phyloP scores from a whole-genome alignment of 2,797 vertebrate genomes.

The Peromyscus attwateri region DNA sequence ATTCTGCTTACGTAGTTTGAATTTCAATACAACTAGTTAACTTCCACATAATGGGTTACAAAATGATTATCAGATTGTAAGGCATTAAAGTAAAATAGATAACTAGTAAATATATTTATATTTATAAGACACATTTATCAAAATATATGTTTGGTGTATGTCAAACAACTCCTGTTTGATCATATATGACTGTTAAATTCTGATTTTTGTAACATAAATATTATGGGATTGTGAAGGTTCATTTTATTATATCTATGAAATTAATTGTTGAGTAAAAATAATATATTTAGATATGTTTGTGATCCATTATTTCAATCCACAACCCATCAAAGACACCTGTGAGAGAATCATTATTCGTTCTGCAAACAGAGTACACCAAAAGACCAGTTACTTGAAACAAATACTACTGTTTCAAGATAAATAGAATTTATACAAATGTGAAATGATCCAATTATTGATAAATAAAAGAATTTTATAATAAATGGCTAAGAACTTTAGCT shows the following conservation, averaged over 20 bases:
- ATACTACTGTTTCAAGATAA: not conserved
- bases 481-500: not conserved
- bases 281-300: not conserved
- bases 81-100: conserved; percentile 86
- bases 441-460: conserved; percentile 41
- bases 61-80: conserved; percentile 84
- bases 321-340: conserved; percentile 50
- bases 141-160: not conserved
- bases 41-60: conserved; percentile 86
- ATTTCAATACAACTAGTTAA: conserved; percentile 88
- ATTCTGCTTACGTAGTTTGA: conserved; percentile 85
- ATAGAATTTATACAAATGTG: not conserved
- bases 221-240: not conserved
- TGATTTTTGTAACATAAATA: conserved; percentile 25
- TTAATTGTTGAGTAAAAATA: conserved; percentile 36
- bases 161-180: conserved; percentile 42
- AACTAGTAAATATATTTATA: conserved; percentile 78
- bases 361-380: conserved; percentile 1
- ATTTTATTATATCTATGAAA: conserved; percentile 11
- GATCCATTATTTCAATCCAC: conserved; percentile 46
- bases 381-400: not conserved
- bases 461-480: not conserved
- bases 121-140: conserved; percentile 55
- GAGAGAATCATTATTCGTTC: not conserved
- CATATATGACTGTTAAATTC: conserved; percentile 54